Evolutionary conservation across 2,888 invertebrate species (phyloP), one percentile per base, ranked within the genome.

Genomic region (Leuctra nigra): DNA sequence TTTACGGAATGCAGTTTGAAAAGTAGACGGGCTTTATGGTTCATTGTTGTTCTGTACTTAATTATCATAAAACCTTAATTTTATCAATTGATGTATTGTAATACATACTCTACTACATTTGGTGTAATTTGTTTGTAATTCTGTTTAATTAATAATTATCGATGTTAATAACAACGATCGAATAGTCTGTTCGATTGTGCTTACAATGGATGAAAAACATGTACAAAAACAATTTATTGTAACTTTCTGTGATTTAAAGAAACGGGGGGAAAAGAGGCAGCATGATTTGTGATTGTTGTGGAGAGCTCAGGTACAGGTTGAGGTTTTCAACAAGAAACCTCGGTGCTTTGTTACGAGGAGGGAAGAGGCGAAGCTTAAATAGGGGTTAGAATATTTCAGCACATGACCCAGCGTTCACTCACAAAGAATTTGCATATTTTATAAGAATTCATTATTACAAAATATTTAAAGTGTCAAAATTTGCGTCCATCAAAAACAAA

Each of bases 231-330:
- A 59, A 56, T 53, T 47, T 33, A 50, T 55, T 55, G 58, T 58
- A 58, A 58, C 56, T 57, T 59, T 59, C 59, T 59, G 59, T 59
- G 59, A 59, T 59, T 54, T 55, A 56, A 16, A 20, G 44, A 59
- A 59, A 57, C 57, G 59, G 59, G 59, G 55, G n/a, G n/a, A n/a
- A 55, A 57, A 57, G 55, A 57, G 57, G 57, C 59, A 59, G 58
- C 58, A 55, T 36, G 57, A 56, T 35, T 39, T 56, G 46, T 59
- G 53, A 48, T 56, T 41, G 41, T 41, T 16, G 33, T 50, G 35
- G 48, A 11, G 14, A 14, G n/a, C 4, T 18, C 14, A 16, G 33
- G 4, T 14, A 47, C 16, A n/a, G 46, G 16, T 33, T 14, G 35
- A 50, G 50, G 48, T 29, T n/a, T n/a, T n/a, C 29, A 29, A 47